Evolutionary conservation across 64 coral and sea anemone genomes (phyloP), one percentile per base, ranked within the genome.

Genomic region (Stylophora pistillata): DNA sequence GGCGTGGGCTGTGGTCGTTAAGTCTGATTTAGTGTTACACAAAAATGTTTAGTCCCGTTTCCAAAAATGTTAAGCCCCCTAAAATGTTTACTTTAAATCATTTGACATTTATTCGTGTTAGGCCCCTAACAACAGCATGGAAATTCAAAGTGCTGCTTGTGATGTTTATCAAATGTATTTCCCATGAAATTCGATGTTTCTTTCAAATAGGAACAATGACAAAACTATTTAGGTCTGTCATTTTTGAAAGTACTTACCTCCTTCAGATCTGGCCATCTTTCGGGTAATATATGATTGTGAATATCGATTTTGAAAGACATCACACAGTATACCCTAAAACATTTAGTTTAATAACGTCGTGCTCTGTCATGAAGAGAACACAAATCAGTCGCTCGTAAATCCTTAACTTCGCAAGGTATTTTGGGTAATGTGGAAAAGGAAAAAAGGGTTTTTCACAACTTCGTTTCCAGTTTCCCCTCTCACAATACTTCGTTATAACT

Each of bases 211-310:
- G 56, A 60, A 60, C 13, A 15, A 60, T 60, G 23, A 26, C 31
- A 32, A 76, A 32, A 17, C 21, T 15, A 41, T 31, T 34, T 63
- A 30, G 12, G 28, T 34, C 30, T 15, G 18, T 5, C 20, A 34
- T 10, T 32, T 21, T 52, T 21, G 56, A 47, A 27, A 20, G n/a
- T 2, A 16, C 80, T 94, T 31, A 98, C 96, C 93, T 98, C 76
- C 74, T 93, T 99, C 10, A 99, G 88, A 92, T 99, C 81, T 58
- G 97, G 97, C 97, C 97, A 99, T 20, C 34, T 92, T 77, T 95
- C 85, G 23, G 97, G 97, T 27, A 99, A 84, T 29, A 99, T 93
- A 30, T 99, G 97, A 83, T 88, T 95, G 54, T 99, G 97, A 31
- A 99, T 95, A 65, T 99, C 97, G 66, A 99, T 77, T 78, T 99